phyloP scores from a whole-genome alignment of 2,797 vertebrate species.

The Cirrhinus mrigala region DNA sequence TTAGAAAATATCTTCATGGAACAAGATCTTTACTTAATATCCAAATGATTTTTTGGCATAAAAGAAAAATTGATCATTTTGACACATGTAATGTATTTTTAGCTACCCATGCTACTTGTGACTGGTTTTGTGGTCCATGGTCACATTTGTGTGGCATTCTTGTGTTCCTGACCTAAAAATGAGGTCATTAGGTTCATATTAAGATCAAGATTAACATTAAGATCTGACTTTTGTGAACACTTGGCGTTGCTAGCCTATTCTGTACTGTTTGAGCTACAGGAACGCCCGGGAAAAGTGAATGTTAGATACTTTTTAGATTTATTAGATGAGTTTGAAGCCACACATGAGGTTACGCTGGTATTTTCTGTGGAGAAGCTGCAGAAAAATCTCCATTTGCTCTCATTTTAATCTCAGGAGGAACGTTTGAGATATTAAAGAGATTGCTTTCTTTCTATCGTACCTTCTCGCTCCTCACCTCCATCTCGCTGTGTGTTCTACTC shows the following conservation, averaged over 20 bases:
- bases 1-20: too few relatives aligned
- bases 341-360: background rate
- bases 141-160: too few relatives aligned
- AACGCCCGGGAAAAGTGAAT: background rate
- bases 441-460: background rate
- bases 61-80: too few relatives aligned
- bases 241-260: background rate
- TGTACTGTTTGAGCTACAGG: background rate
- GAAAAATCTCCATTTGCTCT: background rate
- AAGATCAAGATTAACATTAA: too few relatives aligned
- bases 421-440: background rate
- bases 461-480: background rate
- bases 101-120: too few relatives aligned
- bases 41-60: too few relatives aligned
- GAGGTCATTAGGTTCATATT: too few relatives aligned
- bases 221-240: too few relatives aligned
- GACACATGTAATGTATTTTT: too few relatives aligned
- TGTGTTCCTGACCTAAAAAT: too few relatives aligned
- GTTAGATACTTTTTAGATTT: background rate
- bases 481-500: slow-evolving; percentile 24
- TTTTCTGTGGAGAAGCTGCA: background rate
- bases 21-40: too few relatives aligned
- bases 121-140: too few relatives aligned
- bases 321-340: background rate
- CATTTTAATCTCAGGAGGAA: slow-evolving; percentile 3